phyloP scores from a whole-genome alignment of 2,113 vertebrate genomes.

The Phodopus roborovskii region DNA sequence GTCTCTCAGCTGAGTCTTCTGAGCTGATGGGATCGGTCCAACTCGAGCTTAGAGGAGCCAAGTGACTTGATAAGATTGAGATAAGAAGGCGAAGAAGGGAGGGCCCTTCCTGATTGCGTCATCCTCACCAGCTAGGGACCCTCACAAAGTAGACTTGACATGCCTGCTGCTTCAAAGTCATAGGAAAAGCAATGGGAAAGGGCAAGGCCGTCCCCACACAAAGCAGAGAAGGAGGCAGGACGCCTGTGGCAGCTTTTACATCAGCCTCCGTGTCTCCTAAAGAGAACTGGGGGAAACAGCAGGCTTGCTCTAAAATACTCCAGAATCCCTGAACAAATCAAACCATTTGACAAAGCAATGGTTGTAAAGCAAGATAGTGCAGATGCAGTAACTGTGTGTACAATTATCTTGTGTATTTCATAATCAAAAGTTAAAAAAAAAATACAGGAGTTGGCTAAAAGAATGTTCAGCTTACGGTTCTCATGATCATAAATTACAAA shows the following conservation, averaged over 20 bases:
- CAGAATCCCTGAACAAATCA: background rate
- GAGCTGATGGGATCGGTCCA: background rate
- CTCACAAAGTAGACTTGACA: background rate
- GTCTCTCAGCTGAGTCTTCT: background rate
- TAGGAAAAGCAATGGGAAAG: background rate
- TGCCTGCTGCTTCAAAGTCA: background rate
- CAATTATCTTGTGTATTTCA: background rate
- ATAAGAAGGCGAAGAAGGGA: background rate
- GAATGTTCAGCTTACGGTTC: background rate
- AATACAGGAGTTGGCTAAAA: background rate
- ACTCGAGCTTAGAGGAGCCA: background rate
- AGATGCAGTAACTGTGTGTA: background rate
- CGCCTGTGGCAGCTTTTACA: background rate
- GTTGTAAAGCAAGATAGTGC: background rate
- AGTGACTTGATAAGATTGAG: background rate
- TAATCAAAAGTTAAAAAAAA: background rate
- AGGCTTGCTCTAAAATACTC: background rate
- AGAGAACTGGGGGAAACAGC: slow-evolving; percentile 16
- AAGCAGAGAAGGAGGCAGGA: background rate
- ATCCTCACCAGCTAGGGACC: background rate
- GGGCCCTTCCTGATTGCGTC: background rate
- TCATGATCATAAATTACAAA: background rate
- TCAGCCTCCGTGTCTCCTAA: background rate
- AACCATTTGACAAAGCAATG: background rate
- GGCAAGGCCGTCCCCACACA: background rate